These are phyloP conservation scores for Astyanax mexicanus DNA, from an alignment of 2,797 vertebrate genomes.

Conservation along the genomic window DNA sequence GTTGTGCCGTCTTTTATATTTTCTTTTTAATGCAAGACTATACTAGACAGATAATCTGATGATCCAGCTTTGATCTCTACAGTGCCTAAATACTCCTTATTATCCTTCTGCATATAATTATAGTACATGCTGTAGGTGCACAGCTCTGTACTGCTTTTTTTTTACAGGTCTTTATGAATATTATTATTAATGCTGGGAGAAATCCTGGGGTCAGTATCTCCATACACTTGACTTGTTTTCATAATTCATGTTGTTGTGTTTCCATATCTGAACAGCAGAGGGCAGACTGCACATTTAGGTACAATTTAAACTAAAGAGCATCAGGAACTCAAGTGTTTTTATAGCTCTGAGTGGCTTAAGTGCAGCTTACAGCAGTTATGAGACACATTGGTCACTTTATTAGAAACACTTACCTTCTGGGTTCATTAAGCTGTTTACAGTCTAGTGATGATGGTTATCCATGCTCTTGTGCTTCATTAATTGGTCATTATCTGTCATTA, in stretches of 20 bases:
- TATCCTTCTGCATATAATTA: background rate
- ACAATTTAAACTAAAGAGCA: background rate
- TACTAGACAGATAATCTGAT: background rate
- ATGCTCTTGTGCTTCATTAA: too few relatives aligned
- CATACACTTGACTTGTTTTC: background rate
- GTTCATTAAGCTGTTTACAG: background rate
- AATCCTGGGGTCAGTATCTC: background rate
- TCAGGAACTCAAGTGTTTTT: background rate
- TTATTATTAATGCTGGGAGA: background rate
- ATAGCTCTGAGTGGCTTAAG: background rate
- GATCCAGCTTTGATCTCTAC: background rate
- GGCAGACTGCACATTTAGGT: slow-evolving; percentile 15
- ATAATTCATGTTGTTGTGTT: background rate
- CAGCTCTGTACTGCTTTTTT: background rate
- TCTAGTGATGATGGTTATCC: background rate
- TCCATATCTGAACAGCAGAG: slow-evolving; percentile 11
- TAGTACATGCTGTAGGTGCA: background rate
- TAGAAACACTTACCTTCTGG: background rate
- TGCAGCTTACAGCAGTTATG: background rate
- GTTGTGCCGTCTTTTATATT: too few relatives aligned
- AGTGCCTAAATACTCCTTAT: slow-evolving; percentile 7
- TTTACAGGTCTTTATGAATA: background rate
- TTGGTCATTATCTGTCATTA: background rate
- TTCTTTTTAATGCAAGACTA: background rate
- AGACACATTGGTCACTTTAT: background rate